Percentiles rank a stretch among this genome's conserved stretches.
Evolutionary conservation across 2,797 vertebrate genomes (phyloP).

Genomic region (Chelidonichthys spinosus): DNA sequence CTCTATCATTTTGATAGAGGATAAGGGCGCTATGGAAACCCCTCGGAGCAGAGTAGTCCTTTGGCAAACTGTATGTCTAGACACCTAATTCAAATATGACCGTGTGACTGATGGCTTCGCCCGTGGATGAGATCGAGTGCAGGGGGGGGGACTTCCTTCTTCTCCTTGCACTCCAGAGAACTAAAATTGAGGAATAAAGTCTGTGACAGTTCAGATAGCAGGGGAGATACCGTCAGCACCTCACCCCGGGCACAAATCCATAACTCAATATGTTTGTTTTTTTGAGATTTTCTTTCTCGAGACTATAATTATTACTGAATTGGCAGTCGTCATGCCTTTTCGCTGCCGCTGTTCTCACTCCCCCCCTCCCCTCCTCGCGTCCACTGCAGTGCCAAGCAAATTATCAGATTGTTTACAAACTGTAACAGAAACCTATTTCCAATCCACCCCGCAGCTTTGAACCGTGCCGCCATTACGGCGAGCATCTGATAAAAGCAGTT

Average conservation of each 20-base stretch:
- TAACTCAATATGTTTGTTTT: conserved; percentile 49
- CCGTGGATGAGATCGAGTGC: conserved; percentile 69
- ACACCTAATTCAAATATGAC: conserved; percentile 81
- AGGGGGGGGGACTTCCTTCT: conserved; percentile 26
- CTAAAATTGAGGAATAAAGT: conserved; percentile 69
- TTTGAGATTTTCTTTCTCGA: conserved; percentile 10
- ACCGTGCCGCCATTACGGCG: conserved; percentile 43
- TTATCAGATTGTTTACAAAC: conserved; percentile 65
- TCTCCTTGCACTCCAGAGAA: conserved; percentile 57
- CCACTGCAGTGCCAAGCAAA: conserved; percentile 45
- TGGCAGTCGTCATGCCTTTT: conserved; percentile 39
- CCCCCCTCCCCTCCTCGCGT: too few relatives aligned
- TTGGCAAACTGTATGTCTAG: conserved; percentile 78
- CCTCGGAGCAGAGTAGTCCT: conserved; percentile 63
- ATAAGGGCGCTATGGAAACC: conserved; percentile 57
- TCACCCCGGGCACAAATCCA: conserved; percentile 48
- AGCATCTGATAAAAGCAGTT: conserved; percentile 58
- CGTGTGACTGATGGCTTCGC: conserved; percentile 75
- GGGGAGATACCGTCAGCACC: conserved; percentile 65
- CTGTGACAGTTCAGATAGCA: conserved; percentile 70
- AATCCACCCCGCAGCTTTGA: conserved; percentile 40
- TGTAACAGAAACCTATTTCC: conserved; percentile 59
- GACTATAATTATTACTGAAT: conserved; percentile 60
- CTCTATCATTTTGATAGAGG: conserved; percentile 70
- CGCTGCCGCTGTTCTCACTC: conserved; percentile 9